Conservation (phyloP, 2,113 vertebrate genomes). For the Zosterops borbonicus region DNA sequence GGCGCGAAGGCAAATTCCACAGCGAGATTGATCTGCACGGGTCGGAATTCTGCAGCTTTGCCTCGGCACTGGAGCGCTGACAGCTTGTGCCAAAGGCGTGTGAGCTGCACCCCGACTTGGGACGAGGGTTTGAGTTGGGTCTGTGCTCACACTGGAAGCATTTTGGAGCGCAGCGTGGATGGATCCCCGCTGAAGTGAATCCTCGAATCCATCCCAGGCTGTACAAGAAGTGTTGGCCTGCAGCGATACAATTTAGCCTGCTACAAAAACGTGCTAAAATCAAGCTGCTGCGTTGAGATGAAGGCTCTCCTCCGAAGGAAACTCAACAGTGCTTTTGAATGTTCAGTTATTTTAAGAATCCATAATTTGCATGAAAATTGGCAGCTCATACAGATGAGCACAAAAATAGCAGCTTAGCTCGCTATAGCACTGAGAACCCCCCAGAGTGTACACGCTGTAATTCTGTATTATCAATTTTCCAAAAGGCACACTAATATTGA, state of each 20-base stretch:
- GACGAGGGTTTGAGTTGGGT: no score
- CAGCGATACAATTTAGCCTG: not conserved
- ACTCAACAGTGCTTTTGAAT: not conserved
- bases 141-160: rapidly evolving
- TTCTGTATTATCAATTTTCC: not conserved
- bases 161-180: rapidly evolving
- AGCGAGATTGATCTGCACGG: not conserved
- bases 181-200: not conserved
- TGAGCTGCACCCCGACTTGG: no score
- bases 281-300: not conserved
- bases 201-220: not conserved
- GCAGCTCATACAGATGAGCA: not conserved
- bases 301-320: not conserved
- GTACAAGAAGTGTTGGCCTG: not conserved
- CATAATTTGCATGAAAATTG: conserved; percentile 49
- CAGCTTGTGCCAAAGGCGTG: not conserved
- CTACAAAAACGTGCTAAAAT: not conserved
- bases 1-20: not conserved
- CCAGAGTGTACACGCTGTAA: not conserved
- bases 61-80: rapidly evolving
- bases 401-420: conserved; percentile 20
- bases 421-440: not conserved
- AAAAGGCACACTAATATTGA: not conserved
- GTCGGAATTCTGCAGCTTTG: not conserved
- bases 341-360: conserved; percentile 44